Conservation (phyloP, 2,113 vertebrate genomes). For the Megatriorchis doriae region DNA sequence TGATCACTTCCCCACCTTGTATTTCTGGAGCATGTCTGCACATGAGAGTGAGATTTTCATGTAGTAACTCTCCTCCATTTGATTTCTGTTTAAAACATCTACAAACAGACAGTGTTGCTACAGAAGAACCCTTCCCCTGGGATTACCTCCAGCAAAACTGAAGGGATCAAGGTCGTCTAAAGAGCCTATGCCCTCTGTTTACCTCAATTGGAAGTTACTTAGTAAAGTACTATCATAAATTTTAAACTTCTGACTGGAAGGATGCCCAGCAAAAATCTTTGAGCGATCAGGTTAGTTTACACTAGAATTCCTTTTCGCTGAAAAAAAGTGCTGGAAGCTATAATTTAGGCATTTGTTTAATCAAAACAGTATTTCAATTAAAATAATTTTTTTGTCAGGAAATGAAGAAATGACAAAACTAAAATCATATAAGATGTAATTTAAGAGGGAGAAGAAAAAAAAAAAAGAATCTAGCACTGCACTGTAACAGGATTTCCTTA, state of each 20-base stretch:
- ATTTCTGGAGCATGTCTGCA: neutral
- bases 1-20: neutral
- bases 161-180: neutral
- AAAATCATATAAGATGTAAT: slow-evolving; percentile 58
- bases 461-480: slow-evolving; percentile 7
- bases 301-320: neutral
- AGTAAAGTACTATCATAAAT: neutral
- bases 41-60: neutral
- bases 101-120: neutral
- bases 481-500: slow-evolving; percentile 77
- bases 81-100: neutral
- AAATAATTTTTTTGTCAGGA: slow-evolving; percentile 32
- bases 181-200: neutral
- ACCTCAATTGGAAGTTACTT: neutral
- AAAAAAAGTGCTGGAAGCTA: slow-evolving; percentile 31
- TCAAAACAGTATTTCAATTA: neutral
- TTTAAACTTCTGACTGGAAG: slow-evolving; percentile 11
- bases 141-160: neutral
- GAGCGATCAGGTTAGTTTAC: slow-evolving; percentile 27
- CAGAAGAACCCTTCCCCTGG: neutral
- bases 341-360: slow-evolving; percentile 40
- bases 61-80: neutral
- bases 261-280: neutral
- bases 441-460: slow-evolving; percentile 22
- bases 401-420: slow-evolving; percentile 43